A percentile compares a stretch with the other conserved stretches of the same genome.
phyloP scores from a whole-genome alignment of 2,888 invertebrate genomes.

The Synergus japonicus region DNA sequence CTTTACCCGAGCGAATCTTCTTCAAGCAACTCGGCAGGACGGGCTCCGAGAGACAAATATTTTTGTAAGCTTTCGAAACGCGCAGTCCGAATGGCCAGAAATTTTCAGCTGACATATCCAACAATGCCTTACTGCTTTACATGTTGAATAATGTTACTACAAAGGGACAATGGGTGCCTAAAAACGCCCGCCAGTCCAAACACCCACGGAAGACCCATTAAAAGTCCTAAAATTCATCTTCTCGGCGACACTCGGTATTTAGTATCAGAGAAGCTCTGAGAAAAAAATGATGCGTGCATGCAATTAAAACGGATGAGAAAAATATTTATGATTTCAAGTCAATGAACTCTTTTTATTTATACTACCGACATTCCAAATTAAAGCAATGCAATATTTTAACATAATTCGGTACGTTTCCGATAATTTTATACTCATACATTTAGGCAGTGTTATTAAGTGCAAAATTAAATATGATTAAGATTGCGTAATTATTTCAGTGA shows the following conservation, averaged over 20 bases:
- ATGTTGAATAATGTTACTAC: conserved; percentile 64
- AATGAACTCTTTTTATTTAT: background rate
- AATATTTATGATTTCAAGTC: conserved; percentile 22
- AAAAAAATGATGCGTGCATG: conserved; percentile 5
- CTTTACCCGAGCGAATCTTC: conserved; percentile 24
- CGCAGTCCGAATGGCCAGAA: conserved; percentile 71
- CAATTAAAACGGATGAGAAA: background rate
- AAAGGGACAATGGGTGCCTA: conserved; percentile 26
- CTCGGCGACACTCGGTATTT: conserved; percentile 15
- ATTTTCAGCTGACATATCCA: conserved; percentile 76
- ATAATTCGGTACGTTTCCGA: background rate
- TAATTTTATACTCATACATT: background rate
- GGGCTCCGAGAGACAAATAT: conserved; percentile 63
- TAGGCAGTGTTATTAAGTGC: background rate
- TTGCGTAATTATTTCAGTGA: background rate
- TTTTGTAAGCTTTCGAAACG: conserved; percentile 74
- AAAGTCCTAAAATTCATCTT: conserved; percentile 33
- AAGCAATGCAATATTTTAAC: background rate
- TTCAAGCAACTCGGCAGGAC: conserved; percentile 34
- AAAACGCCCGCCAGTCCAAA: conserved; percentile 30
- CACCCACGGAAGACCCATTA: conserved; percentile 35
- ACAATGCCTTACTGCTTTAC: conserved; percentile 77
- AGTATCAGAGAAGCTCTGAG: conserved; percentile 9
- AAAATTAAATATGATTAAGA: background rate
- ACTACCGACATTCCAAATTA: background rate